Conservation (phyloP, 2,797 vertebrate genomes). For the Aeoliscus strigatus region DNA sequence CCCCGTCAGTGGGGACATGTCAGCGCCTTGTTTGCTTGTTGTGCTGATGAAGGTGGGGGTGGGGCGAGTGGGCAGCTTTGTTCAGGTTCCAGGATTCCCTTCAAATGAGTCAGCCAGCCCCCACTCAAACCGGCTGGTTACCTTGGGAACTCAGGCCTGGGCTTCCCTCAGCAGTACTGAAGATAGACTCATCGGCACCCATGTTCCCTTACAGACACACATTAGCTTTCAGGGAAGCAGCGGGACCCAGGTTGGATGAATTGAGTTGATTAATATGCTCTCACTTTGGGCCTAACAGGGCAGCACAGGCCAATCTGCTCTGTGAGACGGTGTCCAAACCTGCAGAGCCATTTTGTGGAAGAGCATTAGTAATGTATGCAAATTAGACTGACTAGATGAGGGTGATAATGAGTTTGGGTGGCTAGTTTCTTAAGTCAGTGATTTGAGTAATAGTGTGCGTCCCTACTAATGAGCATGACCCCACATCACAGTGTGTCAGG, state of each 20-base stretch:
- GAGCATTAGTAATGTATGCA: slow-evolving; percentile 61
- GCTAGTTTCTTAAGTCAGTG: slow-evolving; percentile 65
- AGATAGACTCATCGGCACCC: slow-evolving; percentile 63
- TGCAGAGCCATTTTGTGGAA: slow-evolving; percentile 41
- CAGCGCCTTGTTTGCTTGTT: slow-evolving; percentile 75
- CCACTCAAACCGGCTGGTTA: slow-evolving; percentile 77
- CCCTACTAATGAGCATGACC: slow-evolving; percentile 54
- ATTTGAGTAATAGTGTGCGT: slow-evolving; percentile 62
- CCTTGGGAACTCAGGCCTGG: slow-evolving; percentile 80
- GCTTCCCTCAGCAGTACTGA: slow-evolving; percentile 72
- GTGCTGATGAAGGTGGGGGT: slow-evolving; percentile 77
- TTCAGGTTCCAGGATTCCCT: slow-evolving; percentile 83
- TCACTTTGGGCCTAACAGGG: slow-evolving; percentile 30
- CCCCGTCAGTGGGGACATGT: slow-evolving; percentile 74
- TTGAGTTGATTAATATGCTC: slow-evolving; percentile 43
- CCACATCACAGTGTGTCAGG: slow-evolving; percentile 36
- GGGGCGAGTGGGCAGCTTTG: slow-evolving; percentile 78
- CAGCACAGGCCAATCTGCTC: slow-evolving; percentile 57
- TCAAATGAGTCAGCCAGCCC: slow-evolving; percentile 81
- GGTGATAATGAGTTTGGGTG: slow-evolving; percentile 61
- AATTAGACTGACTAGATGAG: slow-evolving; percentile 60
- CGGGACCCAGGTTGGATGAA: slow-evolving; percentile 40
- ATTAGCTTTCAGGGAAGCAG: slow-evolving; percentile 27
- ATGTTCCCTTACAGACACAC: slow-evolving; percentile 41
- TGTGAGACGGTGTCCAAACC: slow-evolving; percentile 38